Percentiles rank a stretch among this genome's conserved stretches.
phyloP scores from a whole-genome alignment of 2,797 vertebrate species.

The Oreortyx pictus region DNA sequence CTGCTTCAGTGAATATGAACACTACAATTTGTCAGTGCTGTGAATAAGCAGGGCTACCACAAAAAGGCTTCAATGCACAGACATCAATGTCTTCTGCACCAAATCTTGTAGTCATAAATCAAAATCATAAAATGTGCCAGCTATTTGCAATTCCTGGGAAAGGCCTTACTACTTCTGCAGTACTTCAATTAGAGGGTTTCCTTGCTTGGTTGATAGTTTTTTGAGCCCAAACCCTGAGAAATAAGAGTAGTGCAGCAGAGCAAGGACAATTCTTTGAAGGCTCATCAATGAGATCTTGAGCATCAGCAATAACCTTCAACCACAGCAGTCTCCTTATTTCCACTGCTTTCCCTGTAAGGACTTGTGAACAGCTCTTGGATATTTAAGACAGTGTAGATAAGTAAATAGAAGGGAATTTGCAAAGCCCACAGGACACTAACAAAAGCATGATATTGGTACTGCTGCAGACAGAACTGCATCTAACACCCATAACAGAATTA shows the following conservation, averaged over 20 bases:
- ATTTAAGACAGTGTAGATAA: background rate
- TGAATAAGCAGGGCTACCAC: background rate
- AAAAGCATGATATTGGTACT: background rate
- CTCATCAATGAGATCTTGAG: background rate
- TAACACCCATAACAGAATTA: background rate
- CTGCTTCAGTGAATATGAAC: background rate
- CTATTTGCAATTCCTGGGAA: background rate
- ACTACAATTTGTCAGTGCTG: background rate
- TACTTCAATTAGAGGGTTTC: background rate
- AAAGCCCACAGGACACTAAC: background rate
- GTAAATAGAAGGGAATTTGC: background rate
- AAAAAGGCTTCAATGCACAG: background rate
- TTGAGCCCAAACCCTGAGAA: background rate
- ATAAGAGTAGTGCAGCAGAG: background rate
- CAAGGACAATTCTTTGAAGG: constrained; percentile 8
- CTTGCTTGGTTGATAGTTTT: background rate
- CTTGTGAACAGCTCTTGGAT: background rate
- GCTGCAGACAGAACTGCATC: background rate
- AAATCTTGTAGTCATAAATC: background rate
- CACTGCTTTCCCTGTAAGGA: background rate
- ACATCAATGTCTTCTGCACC: background rate
- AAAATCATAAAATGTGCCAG: background rate
- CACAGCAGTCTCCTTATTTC: background rate
- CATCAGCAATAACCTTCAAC: background rate
- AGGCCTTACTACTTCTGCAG: background rate